These are phyloP conservation scores for Parauchenoglanis ngamensis DNA, from an alignment of 2,797 vertebrate species.

Conservation along the genomic window DNA sequence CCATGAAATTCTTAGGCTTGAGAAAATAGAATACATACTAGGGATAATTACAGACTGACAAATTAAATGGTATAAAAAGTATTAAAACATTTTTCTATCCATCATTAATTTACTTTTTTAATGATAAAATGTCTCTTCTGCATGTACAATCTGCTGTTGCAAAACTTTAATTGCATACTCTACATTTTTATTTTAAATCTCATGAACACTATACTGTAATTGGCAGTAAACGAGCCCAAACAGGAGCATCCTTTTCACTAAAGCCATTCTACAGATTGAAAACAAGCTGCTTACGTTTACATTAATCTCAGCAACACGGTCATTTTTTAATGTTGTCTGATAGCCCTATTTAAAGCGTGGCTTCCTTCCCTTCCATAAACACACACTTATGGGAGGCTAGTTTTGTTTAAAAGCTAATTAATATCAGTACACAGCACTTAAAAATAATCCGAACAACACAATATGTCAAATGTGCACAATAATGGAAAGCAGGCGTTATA, in stretches of 20 bases:
- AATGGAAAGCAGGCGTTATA: background rate
- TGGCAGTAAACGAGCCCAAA: background rate
- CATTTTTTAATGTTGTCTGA: background rate
- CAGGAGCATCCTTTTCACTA: background rate
- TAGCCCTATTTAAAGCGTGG: background rate
- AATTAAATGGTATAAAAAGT: background rate
- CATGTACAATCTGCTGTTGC: background rate
- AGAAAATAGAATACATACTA: background rate
- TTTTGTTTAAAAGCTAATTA: conserved; percentile 17
- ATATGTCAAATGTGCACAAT: background rate
- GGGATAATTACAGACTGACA: background rate
- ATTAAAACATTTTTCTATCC: background rate
- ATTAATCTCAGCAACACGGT: background rate
- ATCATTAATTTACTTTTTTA: background rate
- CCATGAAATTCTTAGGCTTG: background rate
- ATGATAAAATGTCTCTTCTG: background rate
- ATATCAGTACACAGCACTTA: background rate
- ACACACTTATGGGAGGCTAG: too few relatives aligned
- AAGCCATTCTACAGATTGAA: background rate
- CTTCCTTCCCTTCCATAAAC: background rate
- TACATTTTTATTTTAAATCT: background rate
- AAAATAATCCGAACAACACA: background rate
- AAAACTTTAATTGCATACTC: background rate
- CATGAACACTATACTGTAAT: background rate
- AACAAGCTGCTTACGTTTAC: background rate